Base-by-base conservation (phyloP, 2,113 vertebrate genomes). In the Tragelaphus imberbis region DNA sequence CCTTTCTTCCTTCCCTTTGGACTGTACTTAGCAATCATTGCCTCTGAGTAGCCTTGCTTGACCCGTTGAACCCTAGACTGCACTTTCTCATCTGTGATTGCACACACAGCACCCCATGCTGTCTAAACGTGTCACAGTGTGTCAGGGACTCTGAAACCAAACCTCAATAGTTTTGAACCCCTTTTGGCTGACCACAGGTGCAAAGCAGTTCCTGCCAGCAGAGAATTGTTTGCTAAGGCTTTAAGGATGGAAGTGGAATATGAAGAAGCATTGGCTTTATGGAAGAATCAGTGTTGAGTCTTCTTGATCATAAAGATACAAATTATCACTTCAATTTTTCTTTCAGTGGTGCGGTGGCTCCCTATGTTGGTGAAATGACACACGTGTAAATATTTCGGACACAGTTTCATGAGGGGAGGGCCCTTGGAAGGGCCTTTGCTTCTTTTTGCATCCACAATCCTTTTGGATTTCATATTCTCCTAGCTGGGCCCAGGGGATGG, bases 311-410 rank as follows among this genome's bases (percentile, higher is more conserved):
- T 51, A 21, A 51, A 91, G 33, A 36, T 33, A 47, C n/a, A 91
- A 53, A 16, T 77, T 36, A 68, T 80, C 75, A 95, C 63, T 93
- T 97, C 16, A 33, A 25, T 97, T 95, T 97, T 95, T 71, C 49
- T 33, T 79, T n/a, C 23, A 36, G 44, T 91, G 93, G 47, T 79
- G 40, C 30, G 33, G 44, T 91, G 91, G 47, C 63, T 58, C 30
- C 47, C 36, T n/a, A 89, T 23, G 36, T 16, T 80, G 44, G 79
- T 94, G 84, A 97, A 97, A 91, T 58, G 84, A 91, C 81, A 80
- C 53, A 77, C 75, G 88, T 77, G 28, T 82, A 88, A 88, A 93
- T 92, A 88, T 40, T 96, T 90, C 11, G 58, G 58, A 68, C 8
- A 53, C 28, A 17, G 58, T 92, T 65, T 92, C 51, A 33, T 75